Percentiles rank a stretch among this genome's conserved stretches.
Conservation (phyloP, 2,113 vertebrate genomes). For the Gymnorhina tibicen region DNA sequence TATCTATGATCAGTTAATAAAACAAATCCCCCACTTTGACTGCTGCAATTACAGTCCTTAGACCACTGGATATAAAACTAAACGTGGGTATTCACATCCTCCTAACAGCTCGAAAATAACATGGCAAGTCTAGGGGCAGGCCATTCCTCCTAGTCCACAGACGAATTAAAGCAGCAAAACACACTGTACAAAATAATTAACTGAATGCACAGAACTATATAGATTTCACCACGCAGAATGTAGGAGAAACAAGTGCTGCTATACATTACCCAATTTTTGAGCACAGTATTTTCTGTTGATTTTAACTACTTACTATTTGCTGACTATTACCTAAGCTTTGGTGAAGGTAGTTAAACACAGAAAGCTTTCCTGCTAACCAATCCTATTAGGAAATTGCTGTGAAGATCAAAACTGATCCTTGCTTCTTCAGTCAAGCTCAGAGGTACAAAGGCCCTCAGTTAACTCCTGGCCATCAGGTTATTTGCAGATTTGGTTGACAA, state of each 20-base stretch:
- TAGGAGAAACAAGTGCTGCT: background rate
- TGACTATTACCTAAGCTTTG: slow-evolving; percentile 24
- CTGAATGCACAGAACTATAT: background rate
- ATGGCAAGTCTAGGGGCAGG: background rate
- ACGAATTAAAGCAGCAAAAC: slow-evolving; percentile 37
- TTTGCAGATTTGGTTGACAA: background rate
- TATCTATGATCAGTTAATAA: background rate
- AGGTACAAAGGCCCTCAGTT: background rate
- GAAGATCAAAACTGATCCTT: background rate
- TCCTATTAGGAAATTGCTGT: background rate
- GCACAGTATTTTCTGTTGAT: slow-evolving; percentile 50
- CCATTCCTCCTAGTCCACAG: slow-evolving; percentile 1
- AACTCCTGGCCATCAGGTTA: background rate
- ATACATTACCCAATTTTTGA: slow-evolving; percentile 42
- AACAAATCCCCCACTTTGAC: background rate
- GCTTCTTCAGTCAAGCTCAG: background rate
- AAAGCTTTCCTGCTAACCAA: background rate
- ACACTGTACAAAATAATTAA: background rate
- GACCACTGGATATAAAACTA: slow-evolving; percentile 32
- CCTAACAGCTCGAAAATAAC: slow-evolving; percentile 6
- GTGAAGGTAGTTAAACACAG: slow-evolving; percentile 34
- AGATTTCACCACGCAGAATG: background rate
- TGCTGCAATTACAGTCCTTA: slow-evolving; percentile 30
- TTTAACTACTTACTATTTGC: slow-evolving; percentile 41
- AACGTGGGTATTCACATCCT: slow-evolving; percentile 6